Conservation (phyloP, 1,140 invertebrate genomes). For the Nylanderia fulva region DNA sequence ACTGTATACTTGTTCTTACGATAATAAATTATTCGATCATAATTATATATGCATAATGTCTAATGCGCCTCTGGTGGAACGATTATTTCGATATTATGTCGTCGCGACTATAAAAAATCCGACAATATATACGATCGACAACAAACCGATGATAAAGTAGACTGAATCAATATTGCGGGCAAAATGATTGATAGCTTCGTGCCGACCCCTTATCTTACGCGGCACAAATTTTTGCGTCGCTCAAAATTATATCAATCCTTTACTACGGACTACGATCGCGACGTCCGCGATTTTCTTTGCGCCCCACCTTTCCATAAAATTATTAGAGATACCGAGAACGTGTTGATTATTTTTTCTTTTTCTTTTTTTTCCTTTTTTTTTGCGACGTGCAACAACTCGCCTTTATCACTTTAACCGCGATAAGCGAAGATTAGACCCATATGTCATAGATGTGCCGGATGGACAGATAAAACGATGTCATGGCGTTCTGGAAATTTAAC, state of each 20-base stretch:
- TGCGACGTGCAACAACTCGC: constrained; percentile 67
- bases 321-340: constrained; percentile 65
- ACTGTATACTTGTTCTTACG: constrained; percentile 40
- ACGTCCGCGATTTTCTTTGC: not conserved
- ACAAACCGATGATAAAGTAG: constrained; percentile 1
- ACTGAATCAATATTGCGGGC: constrained; percentile 30
- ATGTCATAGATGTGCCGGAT: constrained; percentile 72
- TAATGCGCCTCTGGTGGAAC: not conserved
- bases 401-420: constrained; percentile 71
- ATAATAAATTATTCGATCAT: constrained; percentile 72
- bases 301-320: constrained; percentile 49
- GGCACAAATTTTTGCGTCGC: constrained; percentile 5
- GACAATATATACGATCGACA: not conserved
- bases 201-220: constrained; percentile 10
- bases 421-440: constrained; percentile 77
- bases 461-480: constrained; percentile 65
- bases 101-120: not conserved
- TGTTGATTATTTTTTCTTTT: constrained; percentile 34
- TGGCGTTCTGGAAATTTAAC: constrained; percentile 61
- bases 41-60: no score
- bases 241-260: constrained; percentile 41
- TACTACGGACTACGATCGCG: not conserved
- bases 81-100: constrained; percentile 15
- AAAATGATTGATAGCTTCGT: constrained; percentile 27
- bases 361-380: constrained; percentile 20